phyloP scores from a whole-genome alignment of 2,888 invertebrate genomes.

The Eledona agricola region DNA sequence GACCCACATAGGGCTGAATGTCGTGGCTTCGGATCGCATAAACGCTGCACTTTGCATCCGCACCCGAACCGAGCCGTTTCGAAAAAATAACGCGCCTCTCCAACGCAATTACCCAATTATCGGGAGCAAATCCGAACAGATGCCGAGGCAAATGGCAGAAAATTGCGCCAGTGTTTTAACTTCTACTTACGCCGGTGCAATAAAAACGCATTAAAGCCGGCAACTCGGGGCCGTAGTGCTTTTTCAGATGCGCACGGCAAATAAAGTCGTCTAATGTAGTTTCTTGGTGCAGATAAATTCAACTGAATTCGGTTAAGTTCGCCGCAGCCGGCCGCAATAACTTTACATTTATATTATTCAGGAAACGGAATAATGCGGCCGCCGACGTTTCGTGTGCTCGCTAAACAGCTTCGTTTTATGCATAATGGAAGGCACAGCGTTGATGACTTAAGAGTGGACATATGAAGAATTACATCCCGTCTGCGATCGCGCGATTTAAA shows the following conservation, averaged over 20 bases:
- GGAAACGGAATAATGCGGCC: conserved; percentile 1
- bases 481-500: too few species aligned
- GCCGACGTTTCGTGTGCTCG: conserved; percentile 2
- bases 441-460: conserved; percentile 2
- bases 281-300: conserved; percentile 20
- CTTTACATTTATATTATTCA: conserved; percentile 23
- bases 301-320: conserved; percentile 26
- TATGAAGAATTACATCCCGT: background rate
- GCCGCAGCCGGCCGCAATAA: conserved; percentile 11
- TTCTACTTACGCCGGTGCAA: conserved; percentile 20
- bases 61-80: too few species aligned
- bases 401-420: conserved; percentile 13
- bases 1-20: conserved; percentile 8
- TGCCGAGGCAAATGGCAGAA: conserved; percentile 10
- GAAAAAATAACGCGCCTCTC: too few species aligned
- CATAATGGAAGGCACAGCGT: conserved; percentile 8
- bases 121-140: background rate
- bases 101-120: conserved; percentile 6
- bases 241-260: conserved; percentile 18
- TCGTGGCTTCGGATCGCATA: conserved; percentile 1
- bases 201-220: conserved; percentile 23
- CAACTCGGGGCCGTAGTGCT: conserved; percentile 11
- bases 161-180: conserved; percentile 18
- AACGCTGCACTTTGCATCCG: conserved; percentile 2
- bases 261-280: conserved; percentile 28